Conservation (phyloP, 1,140 invertebrate species). For the Bicyclus anynana region DNA sequence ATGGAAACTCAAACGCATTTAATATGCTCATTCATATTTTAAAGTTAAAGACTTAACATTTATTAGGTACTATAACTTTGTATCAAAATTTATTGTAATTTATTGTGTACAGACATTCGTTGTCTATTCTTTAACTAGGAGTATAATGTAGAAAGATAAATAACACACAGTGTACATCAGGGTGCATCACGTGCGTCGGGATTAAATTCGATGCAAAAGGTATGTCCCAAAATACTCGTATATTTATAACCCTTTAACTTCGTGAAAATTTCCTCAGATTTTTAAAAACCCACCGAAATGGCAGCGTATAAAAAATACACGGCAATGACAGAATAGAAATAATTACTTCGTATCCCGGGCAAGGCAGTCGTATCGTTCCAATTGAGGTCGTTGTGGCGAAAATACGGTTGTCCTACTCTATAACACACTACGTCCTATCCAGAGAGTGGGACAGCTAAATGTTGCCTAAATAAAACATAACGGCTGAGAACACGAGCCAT, state of each 20-base stretch:
- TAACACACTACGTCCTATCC: conserved; percentile 18
- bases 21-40: too few species aligned
- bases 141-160: too few species aligned
- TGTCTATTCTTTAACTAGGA: too few species aligned
- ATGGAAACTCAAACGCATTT: too few species aligned
- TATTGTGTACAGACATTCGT: too few species aligned
- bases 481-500: conserved; percentile 76
- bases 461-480: conserved; percentile 76
- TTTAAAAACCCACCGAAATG: conserved; percentile 47
- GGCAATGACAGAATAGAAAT: conserved; percentile 75
- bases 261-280: conserved; percentile 23
- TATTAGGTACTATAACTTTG: too few species aligned
- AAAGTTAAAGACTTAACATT: too few species aligned
- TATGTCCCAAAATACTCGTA: too few species aligned
- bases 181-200: too few species aligned
- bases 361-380: conserved; percentile 55
- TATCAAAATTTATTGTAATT: too few species aligned
- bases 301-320: conserved; percentile 69
- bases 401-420: conserved; percentile 47
- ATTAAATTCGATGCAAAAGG: too few species aligned
- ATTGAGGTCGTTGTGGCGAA: conserved; percentile 29
- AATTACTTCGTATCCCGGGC: conserved; percentile 76
- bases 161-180: too few species aligned
- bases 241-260: conserved; percentile 9
- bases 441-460: conserved; percentile 55